Evolutionary conservation across 2,888 invertebrate species (phyloP).

Genomic region (Dryocosmus kuriphilus): DNA sequence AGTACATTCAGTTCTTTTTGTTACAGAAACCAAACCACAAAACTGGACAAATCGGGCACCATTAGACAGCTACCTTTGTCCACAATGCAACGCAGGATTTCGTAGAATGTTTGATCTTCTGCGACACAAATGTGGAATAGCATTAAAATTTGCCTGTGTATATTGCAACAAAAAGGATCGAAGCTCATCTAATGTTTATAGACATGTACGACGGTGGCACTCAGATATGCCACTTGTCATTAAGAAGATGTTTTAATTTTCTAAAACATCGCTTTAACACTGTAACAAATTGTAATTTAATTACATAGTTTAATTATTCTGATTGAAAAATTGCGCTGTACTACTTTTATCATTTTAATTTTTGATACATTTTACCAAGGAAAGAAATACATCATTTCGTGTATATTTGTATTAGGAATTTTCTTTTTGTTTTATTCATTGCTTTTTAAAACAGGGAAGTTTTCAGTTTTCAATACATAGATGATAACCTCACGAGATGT

Average conservation of each 20-base stretch:
- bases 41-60: constrained; percentile 47
- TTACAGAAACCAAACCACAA: constrained; percentile 26
- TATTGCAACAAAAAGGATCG: constrained; percentile 76
- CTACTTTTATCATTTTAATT: not conserved
- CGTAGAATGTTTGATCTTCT: constrained; percentile 73
- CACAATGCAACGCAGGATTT: constrained; percentile 72
- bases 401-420: not conserved
- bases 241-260: constrained; percentile 69
- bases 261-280: not conserved
- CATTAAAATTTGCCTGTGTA: constrained; percentile 76
- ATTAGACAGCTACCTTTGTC: constrained; percentile 67
- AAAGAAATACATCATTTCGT: not conserved
- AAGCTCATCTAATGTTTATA: constrained; percentile 75
- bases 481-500: not conserved
- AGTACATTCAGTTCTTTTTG: constrained; percentile 37
- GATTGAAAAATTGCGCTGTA: not conserved
- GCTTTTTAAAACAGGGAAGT: not conserved
- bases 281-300: not conserved
- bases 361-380: not conserved
- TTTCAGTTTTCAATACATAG: not conserved
- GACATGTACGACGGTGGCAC: constrained; percentile 76
- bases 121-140: constrained; percentile 76
- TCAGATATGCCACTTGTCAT: constrained; percentile 69
- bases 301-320: not conserved
- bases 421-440: not conserved